phyloP scores from a whole-genome alignment of 2,113 vertebrate species.

The Ammodramus savannarum region DNA sequence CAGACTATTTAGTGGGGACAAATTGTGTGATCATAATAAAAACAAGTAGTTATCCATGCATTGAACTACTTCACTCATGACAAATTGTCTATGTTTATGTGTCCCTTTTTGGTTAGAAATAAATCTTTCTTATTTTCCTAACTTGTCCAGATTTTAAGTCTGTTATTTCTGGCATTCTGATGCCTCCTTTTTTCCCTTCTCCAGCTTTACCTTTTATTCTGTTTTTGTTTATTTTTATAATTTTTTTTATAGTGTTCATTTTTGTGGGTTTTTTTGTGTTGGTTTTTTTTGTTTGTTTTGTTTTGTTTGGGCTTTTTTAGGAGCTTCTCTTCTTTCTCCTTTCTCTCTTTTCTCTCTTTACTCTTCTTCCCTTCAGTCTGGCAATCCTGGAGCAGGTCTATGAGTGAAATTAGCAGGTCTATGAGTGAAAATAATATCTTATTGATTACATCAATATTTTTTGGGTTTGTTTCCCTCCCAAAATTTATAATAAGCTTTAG shows the following conservation, averaged over 20 bases:
- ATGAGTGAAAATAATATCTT: neutral
- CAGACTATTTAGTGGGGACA: neutral
- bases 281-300: neutral
- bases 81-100: neutral
- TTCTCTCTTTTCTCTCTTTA: neutral
- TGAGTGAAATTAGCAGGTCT: neutral
- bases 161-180: neutral
- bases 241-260: neutral
- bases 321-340: neutral
- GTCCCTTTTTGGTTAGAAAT: neutral
- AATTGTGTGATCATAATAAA: neutral
- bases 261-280: neutral
- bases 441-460: neutral
- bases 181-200: neutral
- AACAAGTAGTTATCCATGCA: neutral
- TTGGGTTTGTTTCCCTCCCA: neutral
- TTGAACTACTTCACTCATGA: neutral
- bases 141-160: neutral
- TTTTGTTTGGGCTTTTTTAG: neutral
- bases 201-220: neutral
- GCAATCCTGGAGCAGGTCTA: neutral
- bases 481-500: neutral
- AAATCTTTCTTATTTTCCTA: neutral
- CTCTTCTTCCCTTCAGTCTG: neutral
- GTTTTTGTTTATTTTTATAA: accelerated